A percentile compares a stretch with the other conserved stretches of the same genome.
phyloP scores from a whole-genome alignment of 2,113 vertebrate species.

The Saguinus midas region DNA sequence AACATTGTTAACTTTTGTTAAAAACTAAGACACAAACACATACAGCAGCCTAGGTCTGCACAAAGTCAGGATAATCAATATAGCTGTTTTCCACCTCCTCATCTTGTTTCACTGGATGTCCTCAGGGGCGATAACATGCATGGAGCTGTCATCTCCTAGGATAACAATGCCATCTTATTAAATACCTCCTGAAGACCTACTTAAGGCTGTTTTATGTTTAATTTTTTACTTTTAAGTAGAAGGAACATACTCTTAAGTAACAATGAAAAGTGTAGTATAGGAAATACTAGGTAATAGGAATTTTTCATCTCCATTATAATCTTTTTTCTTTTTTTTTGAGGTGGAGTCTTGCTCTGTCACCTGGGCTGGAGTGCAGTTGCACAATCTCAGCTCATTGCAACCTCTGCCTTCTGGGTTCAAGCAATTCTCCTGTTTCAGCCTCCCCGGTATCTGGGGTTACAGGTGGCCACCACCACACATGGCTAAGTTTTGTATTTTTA shows the following conservation, averaged over 20 bases:
- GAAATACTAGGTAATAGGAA: background rate
- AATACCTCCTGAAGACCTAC: background rate
- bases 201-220: background rate
- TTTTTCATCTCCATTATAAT: background rate
- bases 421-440: no score
- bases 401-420: no score
- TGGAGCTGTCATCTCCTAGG: background rate
- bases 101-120: background rate
- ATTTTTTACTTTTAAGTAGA: background rate
- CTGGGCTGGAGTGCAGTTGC: no score
- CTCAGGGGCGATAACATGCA: background rate
- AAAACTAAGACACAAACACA: background rate
- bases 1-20: background rate
- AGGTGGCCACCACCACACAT: no score
- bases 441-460: no score
- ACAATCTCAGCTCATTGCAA: no score
- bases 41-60: background rate
- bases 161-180: background rate
- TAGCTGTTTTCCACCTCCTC: background rate
- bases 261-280: background rate
- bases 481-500: no score
- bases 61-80: no score
- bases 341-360: no score
- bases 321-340: background rate
- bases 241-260: background rate